A percentile compares a stretch with the other conserved stretches of the same genome.
phyloP scores from a whole-genome alignment of 2,797 vertebrate genomes.

The Tapirus indicus region DNA sequence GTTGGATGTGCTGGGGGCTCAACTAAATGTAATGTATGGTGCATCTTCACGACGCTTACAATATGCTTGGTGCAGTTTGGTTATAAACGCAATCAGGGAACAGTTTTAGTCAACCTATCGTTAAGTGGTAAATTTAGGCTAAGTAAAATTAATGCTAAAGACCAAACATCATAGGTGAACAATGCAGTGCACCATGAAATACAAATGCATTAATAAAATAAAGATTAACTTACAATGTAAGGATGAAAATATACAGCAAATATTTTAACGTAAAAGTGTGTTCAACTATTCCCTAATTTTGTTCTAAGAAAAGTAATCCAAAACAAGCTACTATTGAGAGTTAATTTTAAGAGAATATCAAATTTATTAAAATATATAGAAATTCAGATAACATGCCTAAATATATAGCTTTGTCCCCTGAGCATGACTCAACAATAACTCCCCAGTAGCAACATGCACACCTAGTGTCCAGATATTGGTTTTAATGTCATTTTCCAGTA shows the following conservation, averaged over 20 bases:
- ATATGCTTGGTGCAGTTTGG: background rate
- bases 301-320: background rate
- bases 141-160: background rate
- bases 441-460: background rate
- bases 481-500: background rate
- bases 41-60: background rate
- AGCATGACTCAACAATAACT: background rate
- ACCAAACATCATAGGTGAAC: background rate
- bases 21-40: background rate
- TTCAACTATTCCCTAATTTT: background rate
- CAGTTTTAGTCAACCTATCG: background rate
- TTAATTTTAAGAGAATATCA: background rate
- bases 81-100: background rate
- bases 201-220: background rate
- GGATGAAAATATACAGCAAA: background rate
- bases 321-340: background rate
- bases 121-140: background rate
- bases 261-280: background rate
- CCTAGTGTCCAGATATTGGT: background rate
- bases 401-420: background rate
- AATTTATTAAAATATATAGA: background rate
- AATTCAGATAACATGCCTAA: background rate
- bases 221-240: background rate
- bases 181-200: background rate
- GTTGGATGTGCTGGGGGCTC: background rate